Percentiles rank a stretch among this genome's conserved stretches.
These are phyloP conservation scores for Corythornis madagascariensis DNA, from an alignment of 2,113 vertebrate genomes.

Conservation along the genomic window DNA sequence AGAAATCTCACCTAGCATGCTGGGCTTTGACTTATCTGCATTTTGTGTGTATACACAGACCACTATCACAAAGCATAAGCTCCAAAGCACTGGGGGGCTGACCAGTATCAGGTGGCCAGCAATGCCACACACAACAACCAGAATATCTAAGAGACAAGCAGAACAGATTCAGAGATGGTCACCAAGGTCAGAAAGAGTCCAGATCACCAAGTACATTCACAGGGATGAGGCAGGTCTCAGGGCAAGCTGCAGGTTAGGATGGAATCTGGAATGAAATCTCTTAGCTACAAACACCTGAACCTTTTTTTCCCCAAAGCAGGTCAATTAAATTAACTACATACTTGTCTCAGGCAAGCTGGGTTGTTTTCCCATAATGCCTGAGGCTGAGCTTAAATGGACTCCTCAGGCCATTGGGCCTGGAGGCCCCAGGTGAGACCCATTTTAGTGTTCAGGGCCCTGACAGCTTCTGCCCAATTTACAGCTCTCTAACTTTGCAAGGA, in stretches of 20 bases:
- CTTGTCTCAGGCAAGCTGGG: no score
- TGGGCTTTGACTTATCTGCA: neutral
- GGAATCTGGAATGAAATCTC: neutral
- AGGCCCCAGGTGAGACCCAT: neutral
- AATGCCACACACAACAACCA: neutral
- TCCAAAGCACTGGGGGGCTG: neutral
- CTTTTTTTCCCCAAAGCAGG: no score
- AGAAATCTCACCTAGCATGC: no score
- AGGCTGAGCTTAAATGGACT: neutral
- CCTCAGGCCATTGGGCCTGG: neutral
- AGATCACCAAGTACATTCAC: neutral
- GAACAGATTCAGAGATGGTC: neutral
- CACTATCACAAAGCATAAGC: neutral
- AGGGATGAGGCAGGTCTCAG: neutral
- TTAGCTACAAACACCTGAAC: no score
- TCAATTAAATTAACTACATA: no score
- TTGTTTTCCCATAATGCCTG: no score
- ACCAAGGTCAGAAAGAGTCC: neutral
- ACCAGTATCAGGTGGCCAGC: neutral
- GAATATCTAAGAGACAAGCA: neutral
- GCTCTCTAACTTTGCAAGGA: neutral
- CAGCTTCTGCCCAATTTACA: neutral
- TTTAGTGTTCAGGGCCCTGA: neutral
- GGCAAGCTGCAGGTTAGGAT: neutral
- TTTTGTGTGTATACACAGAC: neutral